Base-by-base conservation (phyloP, 1,140 invertebrate genomes). In the Zaprionus camerounensis region DNA sequence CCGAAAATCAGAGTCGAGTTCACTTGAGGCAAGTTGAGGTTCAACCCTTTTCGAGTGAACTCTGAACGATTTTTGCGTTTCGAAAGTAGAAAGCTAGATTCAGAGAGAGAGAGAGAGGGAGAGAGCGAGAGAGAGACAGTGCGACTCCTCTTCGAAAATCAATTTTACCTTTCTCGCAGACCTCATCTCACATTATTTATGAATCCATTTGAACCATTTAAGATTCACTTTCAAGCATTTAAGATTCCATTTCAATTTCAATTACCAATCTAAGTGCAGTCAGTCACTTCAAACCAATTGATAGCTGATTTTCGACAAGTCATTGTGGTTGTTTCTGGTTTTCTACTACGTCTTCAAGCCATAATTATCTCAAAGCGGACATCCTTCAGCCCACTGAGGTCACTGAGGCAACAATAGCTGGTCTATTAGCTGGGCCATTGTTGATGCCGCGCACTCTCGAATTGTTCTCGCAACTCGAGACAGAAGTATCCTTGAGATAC, bases 401-500 rank as follows among this genome's bases (percentile, higher is more conserved):
- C 46, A 51, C 15, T 7, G 13, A 41, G n/a, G 44, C 7, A 20
- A 51, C 41, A 51, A 51, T 51, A 51, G 46, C 46, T 24, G 46
- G 20, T 9, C 46, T 51, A 51, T 51, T 51, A 51, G 34, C 31
- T 20, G 63, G 58, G 61, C 73, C 62, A 71, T 76, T 76, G 69
- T 76, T 71, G 66, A 67, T 44, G 49, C 20, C 44, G 46, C 66
- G 22, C 9, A 34, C 31, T 34, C 31, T 71, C 57, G 71, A 73
- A 75, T 87, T 87, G 83, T 86, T 83, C 83, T 83, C 57, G 63
- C 56, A 63, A 63, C 57, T 41, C 68, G 49, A 71, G 55, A 44
- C 69, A 71, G 34, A 76, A 76, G 65, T 63, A 77, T 88, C 84
- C 84, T 88, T 87, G 84, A 76, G 69, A 44, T 57, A 66, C 51